A percentile compares a stretch with the other conserved stretches of the same genome.
Conservation (phyloP, 2,888 invertebrate genomes). For the Tenthredo amoena region DNA sequence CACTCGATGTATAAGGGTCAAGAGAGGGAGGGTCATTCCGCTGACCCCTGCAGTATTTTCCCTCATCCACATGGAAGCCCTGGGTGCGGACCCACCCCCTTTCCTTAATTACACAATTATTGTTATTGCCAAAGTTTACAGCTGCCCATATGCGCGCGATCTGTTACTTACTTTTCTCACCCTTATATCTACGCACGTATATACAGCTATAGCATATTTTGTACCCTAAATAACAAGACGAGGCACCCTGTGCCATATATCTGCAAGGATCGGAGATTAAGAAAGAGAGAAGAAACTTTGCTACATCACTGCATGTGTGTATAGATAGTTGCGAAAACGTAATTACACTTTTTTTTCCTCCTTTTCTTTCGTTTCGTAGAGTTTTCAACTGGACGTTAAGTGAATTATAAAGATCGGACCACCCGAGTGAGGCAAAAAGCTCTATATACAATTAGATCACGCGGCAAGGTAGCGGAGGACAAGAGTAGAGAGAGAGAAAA, state of each 20-base stretch:
- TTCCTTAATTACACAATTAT: slow-evolving; percentile 76
- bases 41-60: slow-evolving; percentile 63
- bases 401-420: slow-evolving; percentile 43
- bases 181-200: not conserved
- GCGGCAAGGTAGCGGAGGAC: not conserved
- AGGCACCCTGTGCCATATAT: too few species aligned
- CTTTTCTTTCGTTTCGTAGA: not conserved
- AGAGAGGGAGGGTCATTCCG: slow-evolving; percentile 66
- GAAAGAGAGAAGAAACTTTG: not conserved
- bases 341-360: not conserved
- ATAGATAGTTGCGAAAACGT: not conserved
- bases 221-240: not conserved
- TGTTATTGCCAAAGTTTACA: slow-evolving; percentile 75
- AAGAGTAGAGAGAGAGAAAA: not conserved
- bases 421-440: slow-evolving; percentile 21
- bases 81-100: slow-evolving; percentile 60
- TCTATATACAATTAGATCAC: slow-evolving; percentile 33
- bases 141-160: slow-evolving; percentile 58
- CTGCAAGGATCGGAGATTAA: not conserved
- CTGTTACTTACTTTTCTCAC: slow-evolving; percentile 44
- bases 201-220: not conserved
- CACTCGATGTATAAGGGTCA: slow-evolving; percentile 70
- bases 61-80: slow-evolving; percentile 59
- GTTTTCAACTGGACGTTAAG: slow-evolving; percentile 23
- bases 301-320: not conserved